Evolutionary conservation across 2,888 invertebrate genomes (phyloP).

Genomic region (Melikaiella ostensackeni): DNA sequence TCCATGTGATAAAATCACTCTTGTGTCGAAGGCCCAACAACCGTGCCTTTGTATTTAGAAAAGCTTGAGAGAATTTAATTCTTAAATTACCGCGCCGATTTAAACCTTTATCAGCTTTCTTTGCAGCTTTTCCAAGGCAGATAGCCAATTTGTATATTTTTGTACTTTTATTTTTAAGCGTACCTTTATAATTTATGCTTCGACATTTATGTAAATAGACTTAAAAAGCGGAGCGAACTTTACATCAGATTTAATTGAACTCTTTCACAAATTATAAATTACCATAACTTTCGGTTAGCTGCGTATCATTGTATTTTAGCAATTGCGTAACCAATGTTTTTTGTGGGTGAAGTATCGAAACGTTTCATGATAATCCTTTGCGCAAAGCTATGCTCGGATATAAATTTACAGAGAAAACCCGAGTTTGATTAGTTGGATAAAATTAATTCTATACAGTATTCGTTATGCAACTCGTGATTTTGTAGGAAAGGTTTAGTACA

Average conservation of each 20-base stretch:
- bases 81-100: neutral
- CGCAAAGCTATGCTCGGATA: slow-evolving; percentile 16
- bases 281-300: slow-evolving; percentile 44
- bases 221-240: slow-evolving; percentile 48
- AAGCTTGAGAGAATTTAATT: slow-evolving; percentile 4
- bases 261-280: slow-evolving; percentile 21
- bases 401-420: neutral
- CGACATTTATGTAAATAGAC: slow-evolving; percentile 57
- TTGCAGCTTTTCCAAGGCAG: slow-evolving; percentile 40
- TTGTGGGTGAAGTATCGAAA: slow-evolving; percentile 10
- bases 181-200: slow-evolving; percentile 64
- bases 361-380: neutral
- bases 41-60: slow-evolving; percentile 45
- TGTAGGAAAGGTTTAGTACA: slow-evolving; percentile 44
- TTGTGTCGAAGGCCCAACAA: slow-evolving; percentile 45
- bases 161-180: slow-evolving; percentile 67
- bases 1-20: slow-evolving; percentile 26
- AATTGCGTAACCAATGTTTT: slow-evolving; percentile 15
- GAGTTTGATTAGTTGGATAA: slow-evolving; percentile 19
- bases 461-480: slow-evolving; percentile 17
- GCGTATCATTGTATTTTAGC: slow-evolving; percentile 37
- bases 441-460: slow-evolving; percentile 35
- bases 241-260: slow-evolving; percentile 35
- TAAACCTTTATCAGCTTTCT: neutral
- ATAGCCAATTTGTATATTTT: slow-evolving; percentile 66